A percentile compares a stretch with the other conserved stretches of the same genome.
Evolutionary conservation across 2,888 invertebrate genomes (phyloP).

Genomic region (Drosophila sordidapex): DNA sequence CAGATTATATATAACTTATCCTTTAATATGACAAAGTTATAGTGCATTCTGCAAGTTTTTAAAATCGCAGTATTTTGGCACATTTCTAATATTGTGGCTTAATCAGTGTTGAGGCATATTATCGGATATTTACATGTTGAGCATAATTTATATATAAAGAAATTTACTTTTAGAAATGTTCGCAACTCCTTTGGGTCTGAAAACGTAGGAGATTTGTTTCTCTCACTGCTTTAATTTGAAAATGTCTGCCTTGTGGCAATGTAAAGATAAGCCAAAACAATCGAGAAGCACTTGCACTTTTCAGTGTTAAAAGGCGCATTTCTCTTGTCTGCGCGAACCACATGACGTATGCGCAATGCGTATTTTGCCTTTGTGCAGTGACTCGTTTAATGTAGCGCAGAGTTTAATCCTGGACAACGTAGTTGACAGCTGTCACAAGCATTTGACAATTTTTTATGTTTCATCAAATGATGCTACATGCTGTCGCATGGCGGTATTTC

Average conservation of each 20-base stretch:
- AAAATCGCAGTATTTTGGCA: background rate
- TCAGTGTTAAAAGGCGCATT: conserved; percentile 14
- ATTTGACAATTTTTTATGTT: conserved; percentile 58
- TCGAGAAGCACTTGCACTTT: conserved; percentile 11
- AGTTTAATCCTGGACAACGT: conserved; percentile 29
- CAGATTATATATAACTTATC: background rate
- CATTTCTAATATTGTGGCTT: background rate
- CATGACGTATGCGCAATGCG: conserved; percentile 66
- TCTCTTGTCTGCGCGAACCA: conserved; percentile 18
- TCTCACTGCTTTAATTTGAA: conserved; percentile 3
- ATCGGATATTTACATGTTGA: background rate
- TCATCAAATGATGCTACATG: conserved; percentile 64
- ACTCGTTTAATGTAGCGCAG: conserved; percentile 36
- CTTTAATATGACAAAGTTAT: background rate
- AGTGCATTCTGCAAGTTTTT: background rate
- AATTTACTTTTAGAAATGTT: background rate
- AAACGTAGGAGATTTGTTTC: background rate
- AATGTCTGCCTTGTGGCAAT: background rate
- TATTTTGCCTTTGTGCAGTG: conserved; percentile 25
- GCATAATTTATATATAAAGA: background rate
- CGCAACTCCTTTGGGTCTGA: background rate
- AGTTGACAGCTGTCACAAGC: conserved; percentile 69
- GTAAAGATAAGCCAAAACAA: background rate
- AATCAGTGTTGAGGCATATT: background rate
- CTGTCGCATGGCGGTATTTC: conserved; percentile 45